Evolutionary conservation across 2,797 vertebrate species (phyloP).

Genomic region (Phylloscopus collybita): DNA sequence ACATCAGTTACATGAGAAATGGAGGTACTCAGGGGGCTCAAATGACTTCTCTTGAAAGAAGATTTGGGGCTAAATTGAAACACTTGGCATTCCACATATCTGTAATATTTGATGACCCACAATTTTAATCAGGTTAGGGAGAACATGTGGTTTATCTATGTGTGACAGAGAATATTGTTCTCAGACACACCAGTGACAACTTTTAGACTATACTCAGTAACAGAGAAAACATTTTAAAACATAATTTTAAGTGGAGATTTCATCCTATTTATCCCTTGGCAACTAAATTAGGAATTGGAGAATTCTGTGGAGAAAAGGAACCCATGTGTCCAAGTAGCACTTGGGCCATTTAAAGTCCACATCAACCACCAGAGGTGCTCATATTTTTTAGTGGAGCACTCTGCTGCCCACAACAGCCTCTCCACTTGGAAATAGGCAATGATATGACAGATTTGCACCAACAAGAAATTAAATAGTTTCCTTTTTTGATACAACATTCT

Average conservation of each 20-base stretch:
- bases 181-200: not conserved
- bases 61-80: not conserved
- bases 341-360: not conserved
- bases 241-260: not conserved
- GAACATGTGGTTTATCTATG: not conserved
- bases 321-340: not conserved
- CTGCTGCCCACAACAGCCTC: not conserved
- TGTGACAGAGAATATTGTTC: not conserved
- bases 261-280: not conserved
- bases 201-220: not conserved
- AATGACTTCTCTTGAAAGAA: not conserved
- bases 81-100: not conserved
- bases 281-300: not conserved
- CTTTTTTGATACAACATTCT: not conserved
- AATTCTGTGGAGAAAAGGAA: not conserved
- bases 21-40: not conserved
- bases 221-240: not conserved
- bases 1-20: not conserved
- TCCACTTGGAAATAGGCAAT: not conserved
- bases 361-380: not conserved
- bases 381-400: not conserved
- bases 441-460: not conserved
- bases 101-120: not conserved
- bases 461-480: not conserved
- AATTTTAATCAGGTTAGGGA: not conserved